Conservation (phyloP, 2,113 vertebrate species). For the Talpa occidentalis region DNA sequence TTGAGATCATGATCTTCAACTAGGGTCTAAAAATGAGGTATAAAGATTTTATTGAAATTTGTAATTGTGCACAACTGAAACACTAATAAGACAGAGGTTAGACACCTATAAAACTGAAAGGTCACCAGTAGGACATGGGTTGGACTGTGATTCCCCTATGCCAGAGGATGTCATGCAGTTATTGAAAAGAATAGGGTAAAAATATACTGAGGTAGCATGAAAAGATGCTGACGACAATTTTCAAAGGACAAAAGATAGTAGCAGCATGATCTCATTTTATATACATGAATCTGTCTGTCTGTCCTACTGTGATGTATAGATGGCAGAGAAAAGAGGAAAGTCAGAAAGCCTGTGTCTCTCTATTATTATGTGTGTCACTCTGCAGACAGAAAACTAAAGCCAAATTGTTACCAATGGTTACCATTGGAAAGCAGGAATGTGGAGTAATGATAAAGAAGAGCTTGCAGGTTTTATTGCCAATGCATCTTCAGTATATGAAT, state of each 20-base stretch:
- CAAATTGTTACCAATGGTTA: not conserved
- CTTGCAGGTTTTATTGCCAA: not conserved
- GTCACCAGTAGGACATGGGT: not conserved
- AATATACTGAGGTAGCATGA: not conserved
- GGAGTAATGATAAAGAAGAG: not conserved
- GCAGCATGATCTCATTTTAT: not conserved
- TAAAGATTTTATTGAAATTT: not conserved
- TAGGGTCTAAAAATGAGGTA: not conserved
- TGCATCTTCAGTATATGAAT: not conserved
- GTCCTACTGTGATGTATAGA: no score
- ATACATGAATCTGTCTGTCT: no score
- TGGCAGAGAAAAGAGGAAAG: no score
- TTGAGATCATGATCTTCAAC: not conserved
- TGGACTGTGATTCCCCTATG: not conserved
- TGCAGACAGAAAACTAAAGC: not conserved
- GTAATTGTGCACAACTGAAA: not conserved
- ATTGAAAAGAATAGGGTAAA: not conserved
- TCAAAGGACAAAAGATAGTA: not conserved
- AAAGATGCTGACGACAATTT: not conserved
- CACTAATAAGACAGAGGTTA: not conserved
- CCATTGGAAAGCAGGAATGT: not conserved
- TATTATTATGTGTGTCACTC: not conserved
- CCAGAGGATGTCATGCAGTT: not conserved
- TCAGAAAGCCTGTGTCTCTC: no score
- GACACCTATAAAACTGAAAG: not conserved